Conservation (phyloP, 2,888 invertebrate genomes). For the Tetanocera ferruginea region DNA sequence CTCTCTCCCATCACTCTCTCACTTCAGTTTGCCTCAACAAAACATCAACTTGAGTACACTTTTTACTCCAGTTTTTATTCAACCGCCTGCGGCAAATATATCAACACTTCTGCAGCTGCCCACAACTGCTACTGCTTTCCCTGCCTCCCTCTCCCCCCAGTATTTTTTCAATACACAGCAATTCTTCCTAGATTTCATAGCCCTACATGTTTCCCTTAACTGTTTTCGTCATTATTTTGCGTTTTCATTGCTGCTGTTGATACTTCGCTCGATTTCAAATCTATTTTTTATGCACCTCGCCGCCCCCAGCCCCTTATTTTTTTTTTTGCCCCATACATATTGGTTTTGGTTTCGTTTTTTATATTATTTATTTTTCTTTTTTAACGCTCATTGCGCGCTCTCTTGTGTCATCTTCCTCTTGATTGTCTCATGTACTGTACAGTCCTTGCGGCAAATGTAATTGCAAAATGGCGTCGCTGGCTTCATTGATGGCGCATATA, state of each 20-base stretch:
- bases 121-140: not conserved
- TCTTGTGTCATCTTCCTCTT: not conserved
- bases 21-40: not conserved
- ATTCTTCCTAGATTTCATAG: not conserved
- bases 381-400: not conserved
- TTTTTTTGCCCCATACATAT: not conserved
- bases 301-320: not conserved
- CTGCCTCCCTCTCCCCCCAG: not conserved
- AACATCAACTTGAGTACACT: not conserved
- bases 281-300: not conserved
- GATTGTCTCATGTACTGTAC: not conserved
- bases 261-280: not conserved
- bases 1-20: not conserved
- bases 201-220: not conserved
- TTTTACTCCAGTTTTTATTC: not conserved
- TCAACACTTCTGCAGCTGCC: conserved; percentile 1
- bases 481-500: no score
- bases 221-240: not conserved
- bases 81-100: conserved; percentile 11
- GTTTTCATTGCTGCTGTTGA: conserved; percentile 11
- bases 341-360: not conserved
- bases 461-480: no score
- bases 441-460: not conserved
- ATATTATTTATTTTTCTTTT: not conserved
- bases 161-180: not conserved